Evolutionary conservation across 2,888 invertebrate genomes (phyloP), one percentile per base, ranked within the genome.

Genomic region (Nasonovia ribisnigri): DNA sequence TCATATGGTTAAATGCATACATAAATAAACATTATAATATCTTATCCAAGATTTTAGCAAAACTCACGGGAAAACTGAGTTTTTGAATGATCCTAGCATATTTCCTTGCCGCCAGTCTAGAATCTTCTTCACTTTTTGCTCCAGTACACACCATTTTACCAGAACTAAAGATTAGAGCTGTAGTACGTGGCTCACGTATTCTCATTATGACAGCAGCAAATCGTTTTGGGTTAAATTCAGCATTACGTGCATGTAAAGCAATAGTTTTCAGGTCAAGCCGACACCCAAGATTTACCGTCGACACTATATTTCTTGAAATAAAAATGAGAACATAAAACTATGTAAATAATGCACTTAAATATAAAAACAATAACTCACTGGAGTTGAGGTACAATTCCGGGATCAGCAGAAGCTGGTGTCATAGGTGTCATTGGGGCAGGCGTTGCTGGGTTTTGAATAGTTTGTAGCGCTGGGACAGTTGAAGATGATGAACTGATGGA

Each of bases 161-260:
- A 24, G 98, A 98, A 95, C 97, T 97, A 95, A 98, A 98, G 94
- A 98, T 98, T 11, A 98, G 96, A 36, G 98, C 98, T 1, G 98
- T 98, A 1, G 98, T 99, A 98, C 99, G 95, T 97, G 97, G 96
- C 97, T 98, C 95, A 95, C 99, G 97, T 95, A 97, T 97, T 95
- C 97, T 96, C 99, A 99, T 99, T 94, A 99, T 99, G 8, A 99
- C 99, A 84, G 99, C 99, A 91, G 99, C 99, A 96, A 99, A 99
- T 95, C 99, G 97, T 96, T 99, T 99, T 20, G 99, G 99, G 96
- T 99, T 99, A 95, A 99, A 99, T 96, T 99, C 99, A 3, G 99
- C 99, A 96, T 99, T 99, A 96, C 99, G 97, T 0, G 99, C 99
- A 96, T 99, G 99, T 5, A 99, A 96, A 0, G 99, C 99, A 95